Base-by-base conservation (phyloP, 2,888 invertebrate species). In the Baronia brevicornis region DNA sequence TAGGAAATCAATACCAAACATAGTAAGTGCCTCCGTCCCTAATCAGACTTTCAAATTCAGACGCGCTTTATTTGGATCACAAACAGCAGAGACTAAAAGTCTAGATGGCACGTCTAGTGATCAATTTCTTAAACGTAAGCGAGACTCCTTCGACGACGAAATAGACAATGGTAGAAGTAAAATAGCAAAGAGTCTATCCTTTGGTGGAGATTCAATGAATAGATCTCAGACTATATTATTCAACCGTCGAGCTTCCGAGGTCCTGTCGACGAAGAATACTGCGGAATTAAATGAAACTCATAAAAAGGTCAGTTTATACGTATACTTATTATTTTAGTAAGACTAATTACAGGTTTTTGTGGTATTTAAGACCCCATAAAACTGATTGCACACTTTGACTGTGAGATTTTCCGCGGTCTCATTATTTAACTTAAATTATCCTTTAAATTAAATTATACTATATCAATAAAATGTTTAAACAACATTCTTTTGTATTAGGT, bases 1-100 rank as follows among this genome's bases (percentile, higher is more conserved):
- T 39, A 69, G 67, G 48, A 55, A 73, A 51, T 30, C 67, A 15
- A 28, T 64, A 3, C 61, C 68, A 2, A 28, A 44, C 33, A 33
- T 65, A 34, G 34, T 86, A 45, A 58, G 80, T 53, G 31, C 84
- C 39, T 72, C 78, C 31, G 59, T 86, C 54, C 54, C 86, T 45
- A 32, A 78, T 51, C 56, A 85, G 52, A 51, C 84, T 3, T 85
- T 88, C 60, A 87, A 78, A 43, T 89, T 91, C 0, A 91, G 89
- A 49, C 78, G 91, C 3, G 88, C 88, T 0, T 57, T 92, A 1
- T 92, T 92, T 36, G 72, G 85, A 2, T 89, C 91, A 0, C 89
- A 79, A 44, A 55, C 48, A 3, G 72, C 69, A 0, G 77, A 78
- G 2, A 73, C 80, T 0, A 80, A 80, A 36, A 80, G 78, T 30